Evolutionary conservation across 2,888 invertebrate species (phyloP), one percentile per base, ranked within the genome.

Genomic region (Chrysolina oricalcia): DNA sequence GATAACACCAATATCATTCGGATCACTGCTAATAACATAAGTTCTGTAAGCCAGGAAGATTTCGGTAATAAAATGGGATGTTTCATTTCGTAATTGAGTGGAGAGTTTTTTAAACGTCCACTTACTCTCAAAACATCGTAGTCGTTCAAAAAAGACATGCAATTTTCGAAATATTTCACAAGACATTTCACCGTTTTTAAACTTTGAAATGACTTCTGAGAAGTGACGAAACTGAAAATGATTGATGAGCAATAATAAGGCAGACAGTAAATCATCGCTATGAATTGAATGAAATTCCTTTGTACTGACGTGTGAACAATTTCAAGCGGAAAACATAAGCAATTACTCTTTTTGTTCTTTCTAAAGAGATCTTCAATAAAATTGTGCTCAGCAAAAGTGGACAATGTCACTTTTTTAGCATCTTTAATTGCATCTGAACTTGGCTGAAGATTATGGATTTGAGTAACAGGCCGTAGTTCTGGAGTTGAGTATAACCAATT

Each of bases 11-110:
- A 78, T 53, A 66, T 83, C 81, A 73, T 77, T 78, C 4, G 83
- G 84, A 75, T 84, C 83, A 66, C 56, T 63, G 46, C 77, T 78
- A 0, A 83, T 11, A 3, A 81, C 76, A 11, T 63, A 43, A 43
- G 43, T 43, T 43, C 43, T 43, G 43, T 43, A 43, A 43, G 43
- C 15, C 15, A 4, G 15, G 43, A 43, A 13, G 8, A 5, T 43
- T 43, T 8, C 43, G 43, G 43, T 43, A 15, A 15, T 13, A 43
- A 2, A 43, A 43, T 43, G 6, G 43, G 43, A 8, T 43, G 43
- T 15, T 43, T 43, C 43, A 43, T 43, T 2, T 43, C 43, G 15
- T 43, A 43, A 43, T 43, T 43, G 2, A 43, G 43, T 43, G 6
- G 6, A 2, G 43, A 43, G 6, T 43, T 13, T 43, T 43, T 43